Evolutionary conservation across 2,797 vertebrate genomes (phyloP), one percentile per base, ranked within the genome.

Genomic region (Tympanoctomys barrerae): DNA sequence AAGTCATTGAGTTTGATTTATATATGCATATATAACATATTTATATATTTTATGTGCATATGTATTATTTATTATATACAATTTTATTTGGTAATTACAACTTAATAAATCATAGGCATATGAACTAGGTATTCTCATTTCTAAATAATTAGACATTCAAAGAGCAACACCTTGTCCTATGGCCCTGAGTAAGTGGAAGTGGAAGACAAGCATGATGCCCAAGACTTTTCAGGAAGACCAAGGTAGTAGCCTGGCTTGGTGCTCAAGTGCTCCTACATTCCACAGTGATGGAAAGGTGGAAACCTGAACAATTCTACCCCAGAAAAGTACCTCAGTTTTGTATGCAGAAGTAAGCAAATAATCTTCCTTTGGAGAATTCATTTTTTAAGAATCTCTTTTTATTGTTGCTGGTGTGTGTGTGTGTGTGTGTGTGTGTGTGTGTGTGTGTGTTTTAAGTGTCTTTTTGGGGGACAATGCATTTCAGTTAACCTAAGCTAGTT

Each of bases 291-390:
- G n/a, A 94, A 96, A 87, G 33, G 54, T 66, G 4, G 24, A 94
- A 96, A 87, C 46, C 0, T 70, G 49, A 87, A 84, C 10, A 77
- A 49, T 81, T 82, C 87, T 13, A 86, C n/a, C n/a, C 36, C 13
- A 77, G 79, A 46, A 87, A 89, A 49, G 42, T 77, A 83, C 62
- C 22, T 64, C 26, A 87, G 64, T 81, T 96, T 61, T 90, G 2
- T 52, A 94, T 19, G 70, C 28, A 94, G 75, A 90, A 75, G 11
- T 87, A 75, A 75, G 86, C 14, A 90, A 96, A 79, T 68, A 33
- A 62, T 86, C 54, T 77, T 42, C 2, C 21, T 49, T 13, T 19
- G 7, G 6, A 86, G 13, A 42, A 8, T 82, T 39, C 31, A 83
- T 59, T 36, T 90, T 68, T 90, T 62, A 6, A 79, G 71, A 81